Conservation (phyloP, 1,140 invertebrate species). For the Drosophila saltans region DNA sequence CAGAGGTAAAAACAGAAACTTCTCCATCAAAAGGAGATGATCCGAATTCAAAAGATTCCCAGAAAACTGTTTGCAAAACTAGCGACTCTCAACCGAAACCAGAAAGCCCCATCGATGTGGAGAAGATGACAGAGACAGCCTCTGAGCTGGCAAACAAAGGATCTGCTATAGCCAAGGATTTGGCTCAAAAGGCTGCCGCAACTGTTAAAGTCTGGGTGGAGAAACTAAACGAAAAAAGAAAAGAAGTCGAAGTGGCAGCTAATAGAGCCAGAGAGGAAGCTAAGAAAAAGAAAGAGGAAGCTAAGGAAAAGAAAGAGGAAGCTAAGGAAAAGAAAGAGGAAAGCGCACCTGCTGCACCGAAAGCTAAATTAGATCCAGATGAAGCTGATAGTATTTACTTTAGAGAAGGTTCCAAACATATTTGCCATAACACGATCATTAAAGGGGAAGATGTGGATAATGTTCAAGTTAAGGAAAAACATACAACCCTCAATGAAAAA, state of each 20-base stretch:
- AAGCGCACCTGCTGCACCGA: not conserved
- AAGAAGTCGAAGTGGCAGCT: not conserved
- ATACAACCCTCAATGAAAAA: slow-evolving; percentile 30
- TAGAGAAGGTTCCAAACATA: slow-evolving; percentile 18
- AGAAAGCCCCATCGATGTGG: not conserved
- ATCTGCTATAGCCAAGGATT: slow-evolving; percentile 3
- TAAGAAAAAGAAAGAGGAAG: not conserved
- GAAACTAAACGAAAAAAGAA: not conserved
- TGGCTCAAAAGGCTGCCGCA: slow-evolving; percentile 18
- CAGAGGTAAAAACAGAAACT: not conserved
- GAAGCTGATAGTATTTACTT: not conserved
- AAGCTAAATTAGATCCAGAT: not conserved
- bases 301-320: not conserved
- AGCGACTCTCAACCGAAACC: not conserved
- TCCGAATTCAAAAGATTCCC: not conserved
- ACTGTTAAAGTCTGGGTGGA: slow-evolving; percentile 26
- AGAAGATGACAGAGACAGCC: slow-evolving; percentile 17
- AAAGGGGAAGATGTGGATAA: slow-evolving; percentile 18
- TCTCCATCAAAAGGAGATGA: not conserved
- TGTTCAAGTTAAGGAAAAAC: slow-evolving; percentile 52
- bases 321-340: not conserved
- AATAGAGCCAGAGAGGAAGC: not conserved
- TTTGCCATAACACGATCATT: slow-evolving; percentile 62
- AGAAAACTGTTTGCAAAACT: too few species aligned
- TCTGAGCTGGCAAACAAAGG: slow-evolving; percentile 34